Percentiles rank a stretch among this genome's conserved stretches.
Conservation (phyloP, 1,140 invertebrate genomes). For the Drosophila erecta region DNA sequence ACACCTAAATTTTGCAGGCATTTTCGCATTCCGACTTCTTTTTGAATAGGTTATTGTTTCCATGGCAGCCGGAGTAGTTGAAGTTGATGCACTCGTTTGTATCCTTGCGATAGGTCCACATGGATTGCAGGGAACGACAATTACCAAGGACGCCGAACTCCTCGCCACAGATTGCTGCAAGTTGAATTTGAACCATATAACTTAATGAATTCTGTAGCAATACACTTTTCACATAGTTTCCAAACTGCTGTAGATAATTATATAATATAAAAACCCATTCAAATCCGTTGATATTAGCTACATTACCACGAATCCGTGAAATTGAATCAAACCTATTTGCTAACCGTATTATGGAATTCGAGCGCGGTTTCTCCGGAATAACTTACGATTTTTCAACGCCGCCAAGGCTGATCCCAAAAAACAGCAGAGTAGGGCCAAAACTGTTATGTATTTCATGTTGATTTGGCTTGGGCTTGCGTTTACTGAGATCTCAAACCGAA, state of each 20-base stretch:
- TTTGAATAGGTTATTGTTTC: slow-evolving; percentile 91
- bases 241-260: no score
- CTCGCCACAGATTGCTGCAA: slow-evolving; percentile 60
- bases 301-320: no score
- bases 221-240: no score
- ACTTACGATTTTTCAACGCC: slow-evolving; percentile 63
- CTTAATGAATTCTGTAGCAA: no score
- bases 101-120: slow-evolving; percentile 50
- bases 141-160: slow-evolving; percentile 45
- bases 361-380: background rate
- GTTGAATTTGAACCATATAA: background rate
- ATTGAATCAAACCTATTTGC: no score
- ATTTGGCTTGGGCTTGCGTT: background rate
- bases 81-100: slow-evolving; percentile 85
- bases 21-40: slow-evolving; percentile 87
- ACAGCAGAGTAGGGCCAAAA: slow-evolving; percentile 47
- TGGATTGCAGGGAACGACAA: slow-evolving; percentile 14
- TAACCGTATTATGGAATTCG: no score
- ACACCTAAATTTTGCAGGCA: slow-evolving; percentile 85
- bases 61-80: slow-evolving; percentile 91
- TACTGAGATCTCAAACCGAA: slow-evolving; percentile 25
- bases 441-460: slow-evolving; percentile 64
- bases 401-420: slow-evolving; percentile 46
- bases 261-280: no score
- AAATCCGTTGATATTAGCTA: no score